These are phyloP conservation scores for Tetragonula carbonaria DNA, from an alignment of 2,888 invertebrate species.

Conservation along the genomic window DNA sequence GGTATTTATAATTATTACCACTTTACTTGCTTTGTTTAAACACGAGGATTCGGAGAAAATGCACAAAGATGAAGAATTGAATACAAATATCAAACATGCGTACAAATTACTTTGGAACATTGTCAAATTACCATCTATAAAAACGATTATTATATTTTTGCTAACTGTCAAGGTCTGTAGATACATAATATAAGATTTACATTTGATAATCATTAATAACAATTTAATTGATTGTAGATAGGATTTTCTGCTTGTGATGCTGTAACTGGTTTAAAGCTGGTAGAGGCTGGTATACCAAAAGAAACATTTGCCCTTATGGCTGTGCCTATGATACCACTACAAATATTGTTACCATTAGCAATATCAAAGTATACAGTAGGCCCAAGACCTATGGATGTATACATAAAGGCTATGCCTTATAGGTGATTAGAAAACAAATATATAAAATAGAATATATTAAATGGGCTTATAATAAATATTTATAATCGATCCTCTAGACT, in stretches of 20 bases:
- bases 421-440: conserved; percentile 82
- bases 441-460: background rate
- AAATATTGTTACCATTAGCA: conserved; percentile 95
- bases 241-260: conserved; percentile 98
- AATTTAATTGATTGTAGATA: conserved; percentile 86
- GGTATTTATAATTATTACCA: conserved; percentile 95
- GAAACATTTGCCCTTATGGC: conserved; percentile 97
- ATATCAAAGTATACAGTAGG: conserved; percentile 94
- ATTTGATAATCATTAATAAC: background rate
- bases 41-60: conserved; percentile 87
- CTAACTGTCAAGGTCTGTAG: conserved; percentile 92
- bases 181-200: conserved; percentile 5
- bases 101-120: conserved; percentile 94
- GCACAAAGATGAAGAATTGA: conserved; percentile 80
- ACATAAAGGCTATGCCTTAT: conserved; percentile 94
- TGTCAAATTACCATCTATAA: conserved; percentile 92
- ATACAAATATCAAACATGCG: conserved; percentile 88
- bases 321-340: conserved; percentile 96
- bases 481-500: conserved; percentile 85
- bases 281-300: conserved; percentile 98
- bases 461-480: conserved; percentile 7
- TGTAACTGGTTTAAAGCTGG: conserved; percentile 96
- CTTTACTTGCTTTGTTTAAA: conserved; percentile 95
- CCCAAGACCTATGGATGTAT: conserved; percentile 94
- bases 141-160: conserved; percentile 91